phyloP scores from a whole-genome alignment of 2,797 vertebrate genomes.

The Sebastes paucispinis region DNA sequence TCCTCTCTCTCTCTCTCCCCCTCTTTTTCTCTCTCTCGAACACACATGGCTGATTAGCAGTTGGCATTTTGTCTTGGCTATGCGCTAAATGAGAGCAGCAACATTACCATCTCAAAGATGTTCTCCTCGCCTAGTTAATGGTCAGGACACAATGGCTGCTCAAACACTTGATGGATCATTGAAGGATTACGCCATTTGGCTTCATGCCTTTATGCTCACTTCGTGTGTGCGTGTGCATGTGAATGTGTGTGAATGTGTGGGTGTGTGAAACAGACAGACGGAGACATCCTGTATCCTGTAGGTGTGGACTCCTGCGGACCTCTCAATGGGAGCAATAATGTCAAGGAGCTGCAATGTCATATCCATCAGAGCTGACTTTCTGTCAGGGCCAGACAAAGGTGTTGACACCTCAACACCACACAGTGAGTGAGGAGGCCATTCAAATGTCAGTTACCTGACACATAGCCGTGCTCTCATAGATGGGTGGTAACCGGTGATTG shows the following conservation, averaged over 20 bases:
- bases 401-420: constrained; percentile 77
- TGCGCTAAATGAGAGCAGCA: constrained; percentile 70
- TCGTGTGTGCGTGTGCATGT: neutral
- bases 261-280: constrained; percentile 19
- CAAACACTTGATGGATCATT: constrained; percentile 74
- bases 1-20: constrained; percentile 22
- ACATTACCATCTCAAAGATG: constrained; percentile 80
- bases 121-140: constrained; percentile 67
- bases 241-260: neutral
- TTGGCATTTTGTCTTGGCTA: constrained; percentile 76
- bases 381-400: constrained; percentile 84
- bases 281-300: constrained; percentile 54
- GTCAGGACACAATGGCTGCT: constrained; percentile 73
- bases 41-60: constrained; percentile 70
- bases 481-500: constrained; percentile 76
- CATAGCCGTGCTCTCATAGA: constrained; percentile 70
- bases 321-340: constrained; percentile 75
- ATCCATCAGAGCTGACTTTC: constrained; percentile 82
- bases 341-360: constrained; percentile 80
- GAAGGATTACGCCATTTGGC: constrained; percentile 65
- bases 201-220: constrained; percentile 54
- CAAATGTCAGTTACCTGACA: constrained; percentile 76
- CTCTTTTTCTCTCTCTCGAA: neutral
- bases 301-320: constrained; percentile 56
- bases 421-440: constrained; percentile 76